Evolutionary conservation across 1,140 invertebrate species (phyloP), one percentile per base, ranked within the genome.

Genomic region (Diuraphis noxia): DNA sequence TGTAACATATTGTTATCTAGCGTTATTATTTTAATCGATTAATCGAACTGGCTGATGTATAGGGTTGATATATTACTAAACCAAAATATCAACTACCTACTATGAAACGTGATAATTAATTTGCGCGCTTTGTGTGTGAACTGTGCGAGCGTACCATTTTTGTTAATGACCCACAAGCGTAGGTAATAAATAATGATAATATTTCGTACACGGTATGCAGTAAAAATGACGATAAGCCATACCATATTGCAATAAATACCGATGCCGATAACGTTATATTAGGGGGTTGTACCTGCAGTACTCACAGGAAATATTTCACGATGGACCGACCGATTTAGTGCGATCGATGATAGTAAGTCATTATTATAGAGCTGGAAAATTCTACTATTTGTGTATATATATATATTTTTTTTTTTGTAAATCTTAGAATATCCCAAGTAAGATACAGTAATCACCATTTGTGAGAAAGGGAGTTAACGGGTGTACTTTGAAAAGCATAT

Each of bases 101-200:
- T 79, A 79, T 79, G n/a, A 72, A 72, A 79, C 34, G 77, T 79
- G 77, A 79, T 79, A 79, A 79, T 79, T 79, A 79, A 79, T 79
- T 79, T 38, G 17, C 19, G 77, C 21, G 77, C 77, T 21, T 38
- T 79, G n/a, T 79, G 19, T 79, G n/a, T 38, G 34, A 79, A 79
- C 77, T 38, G 77, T 38, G 34, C 17, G 4, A 10, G 4, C 13
- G 56, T 72, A 79, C 77, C 77, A 38, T 79, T 79, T 79, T 79
- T 79, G 36, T 79, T 79, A 79, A 79, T 79, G 34, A 79, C 77
- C 77, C 21, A 38, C 19, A 23, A n/a, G 2, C 21, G 34, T 79
- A 36, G 36, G 36, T 79, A 38, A 79, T 72, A 72, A 79, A 79
- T 79, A 38, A 79, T 79, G 36, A 79, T 79, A 79, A 79, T 79